A percentile compares a stretch with the other conserved stretches of the same genome.
phyloP scores from a whole-genome alignment of 2,113 vertebrate species.

The Pleuronectes platessa region DNA sequence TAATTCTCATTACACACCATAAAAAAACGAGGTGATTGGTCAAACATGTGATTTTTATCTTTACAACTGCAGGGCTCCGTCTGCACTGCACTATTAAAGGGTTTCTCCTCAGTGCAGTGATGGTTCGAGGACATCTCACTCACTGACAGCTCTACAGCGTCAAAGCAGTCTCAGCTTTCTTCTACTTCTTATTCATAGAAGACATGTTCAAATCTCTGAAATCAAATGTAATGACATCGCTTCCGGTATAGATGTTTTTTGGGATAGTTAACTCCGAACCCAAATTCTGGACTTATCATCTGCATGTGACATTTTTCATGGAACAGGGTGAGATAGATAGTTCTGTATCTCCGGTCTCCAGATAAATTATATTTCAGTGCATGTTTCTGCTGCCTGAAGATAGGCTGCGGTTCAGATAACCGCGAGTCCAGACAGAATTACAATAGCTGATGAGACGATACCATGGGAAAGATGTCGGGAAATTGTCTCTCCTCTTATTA shows the following conservation, averaged over 20 bases:
- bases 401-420: background rate
- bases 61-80: background rate
- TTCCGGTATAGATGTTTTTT: background rate
- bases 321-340: background rate
- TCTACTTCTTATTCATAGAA: background rate
- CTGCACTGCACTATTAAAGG: background rate
- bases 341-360: background rate
- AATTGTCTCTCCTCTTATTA: background rate
- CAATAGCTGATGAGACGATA: background rate
- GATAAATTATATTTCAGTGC: background rate
- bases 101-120: background rate
- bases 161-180: background rate
- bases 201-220: background rate
- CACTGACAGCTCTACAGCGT: background rate
- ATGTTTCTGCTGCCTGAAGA: background rate
- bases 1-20: conserved; percentile 32
- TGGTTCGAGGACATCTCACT: background rate
- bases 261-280: background rate
- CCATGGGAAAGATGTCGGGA: background rate
- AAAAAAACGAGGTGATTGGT: background rate
- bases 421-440: background rate
- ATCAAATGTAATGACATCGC: background rate
- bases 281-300: background rate
- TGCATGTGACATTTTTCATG: conserved; percentile 21
- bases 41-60: background rate